Evolutionary conservation across 2,888 invertebrate species (phyloP), one percentile per base, ranked within the genome.

Genomic region (Slavum lentiscoides): DNA sequence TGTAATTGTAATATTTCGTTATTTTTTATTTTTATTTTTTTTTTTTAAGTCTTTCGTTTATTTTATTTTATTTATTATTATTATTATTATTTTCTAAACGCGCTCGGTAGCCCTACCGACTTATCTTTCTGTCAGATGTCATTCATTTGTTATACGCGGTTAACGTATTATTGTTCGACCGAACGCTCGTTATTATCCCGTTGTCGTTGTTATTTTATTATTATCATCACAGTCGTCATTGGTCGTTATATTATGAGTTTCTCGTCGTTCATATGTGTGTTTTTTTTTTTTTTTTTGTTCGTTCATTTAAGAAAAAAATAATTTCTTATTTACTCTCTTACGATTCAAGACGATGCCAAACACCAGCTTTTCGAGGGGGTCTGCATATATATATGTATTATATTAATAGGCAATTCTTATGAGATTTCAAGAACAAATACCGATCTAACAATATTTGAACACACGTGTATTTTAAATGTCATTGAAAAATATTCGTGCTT

Each of bases 91-190:
- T 70, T 70, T 43, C 23, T 59, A 37, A 21, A 43, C 64, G 23
- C 69, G 19, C 77, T 72, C 80, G 70, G 80, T 80, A 80, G 80
- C 70, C 80, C 64, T 58, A 2, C 70, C 64, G 72, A 80, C 70
- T 80, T 80, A 80, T 80, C 80, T 80, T 72, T 64, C 80, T 80
- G 80, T 80, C 80, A 80, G 80, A 80, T 80, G 80, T 72, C 80
- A 80, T 80, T 80, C 80, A 80, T 80, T 80, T 80, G 80, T 80
- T 80, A 72, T 80, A 30, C 30, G 80, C 30, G 80, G 80, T 80
- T 64, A 80, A 80, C 80, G 30, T 30, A 30, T 30, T 30, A 80
- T 80, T 77, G 76, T 77, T 69, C 69, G 53, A 58, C 77, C 62
- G 62, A 53, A 77, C 21, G 70, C 69, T 72, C 72, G 70, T 80